These are phyloP conservation scores for Kryptolebias marmoratus DNA, from an alignment of 2,113 vertebrate genomes.

Conservation along the genomic window DNA sequence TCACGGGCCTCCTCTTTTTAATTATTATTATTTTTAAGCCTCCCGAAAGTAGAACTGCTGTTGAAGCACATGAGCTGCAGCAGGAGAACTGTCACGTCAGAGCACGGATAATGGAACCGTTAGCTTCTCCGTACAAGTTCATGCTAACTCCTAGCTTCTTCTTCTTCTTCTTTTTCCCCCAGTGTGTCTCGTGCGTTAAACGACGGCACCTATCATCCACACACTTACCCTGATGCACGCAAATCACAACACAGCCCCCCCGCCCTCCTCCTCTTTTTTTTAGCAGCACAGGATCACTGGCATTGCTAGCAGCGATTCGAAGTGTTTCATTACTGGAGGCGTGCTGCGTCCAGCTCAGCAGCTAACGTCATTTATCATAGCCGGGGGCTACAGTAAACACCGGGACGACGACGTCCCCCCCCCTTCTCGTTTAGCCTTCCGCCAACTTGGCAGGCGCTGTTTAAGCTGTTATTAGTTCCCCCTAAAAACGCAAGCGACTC, in stretches of 20 bases:
- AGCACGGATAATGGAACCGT: not conserved
- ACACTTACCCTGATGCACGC: conserved; percentile 18
- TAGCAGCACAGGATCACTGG: conserved; percentile 7
- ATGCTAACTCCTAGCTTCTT: not conserved
- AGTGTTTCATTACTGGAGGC: not conserved
- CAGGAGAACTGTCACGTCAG: not conserved
- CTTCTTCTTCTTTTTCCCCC: not conserved
- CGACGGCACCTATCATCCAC: not conserved
- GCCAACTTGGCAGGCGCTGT: conserved; percentile 22
- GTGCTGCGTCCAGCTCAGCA: not conserved
- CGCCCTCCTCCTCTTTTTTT: not conserved
- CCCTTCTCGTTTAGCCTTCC: conserved; percentile 12
- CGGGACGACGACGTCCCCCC: conserved; percentile 22
- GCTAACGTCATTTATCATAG: conserved; percentile 25
- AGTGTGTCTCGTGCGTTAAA: not conserved
- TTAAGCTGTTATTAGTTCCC: not conserved
- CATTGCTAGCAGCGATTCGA: conserved; percentile 8
- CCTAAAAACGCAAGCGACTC: not conserved
- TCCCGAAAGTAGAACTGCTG: conserved; percentile 15
- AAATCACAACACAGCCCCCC: conserved; percentile 13
- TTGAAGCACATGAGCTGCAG: not conserved
- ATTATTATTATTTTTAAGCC: not conserved
- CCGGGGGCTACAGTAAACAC: not conserved
- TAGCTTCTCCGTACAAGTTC: conserved; percentile 13
- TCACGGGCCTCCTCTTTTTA: conserved; percentile 28